phyloP scores from a whole-genome alignment of 2,888 invertebrate genomes.

The Brachylomia viminalis region DNA sequence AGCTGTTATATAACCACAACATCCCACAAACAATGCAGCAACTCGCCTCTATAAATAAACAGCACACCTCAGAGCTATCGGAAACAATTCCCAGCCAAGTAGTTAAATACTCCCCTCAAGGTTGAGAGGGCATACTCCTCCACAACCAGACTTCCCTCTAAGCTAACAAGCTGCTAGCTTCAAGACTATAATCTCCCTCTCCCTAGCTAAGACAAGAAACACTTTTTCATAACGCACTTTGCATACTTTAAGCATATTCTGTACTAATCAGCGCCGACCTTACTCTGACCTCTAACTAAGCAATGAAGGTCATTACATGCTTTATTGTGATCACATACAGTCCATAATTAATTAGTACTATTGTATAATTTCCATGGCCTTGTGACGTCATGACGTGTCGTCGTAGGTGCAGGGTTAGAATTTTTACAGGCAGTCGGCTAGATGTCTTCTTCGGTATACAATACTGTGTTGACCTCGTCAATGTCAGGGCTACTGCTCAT shows the following conservation, averaged over 20 bases:
- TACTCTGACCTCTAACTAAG: conserved; percentile 75
- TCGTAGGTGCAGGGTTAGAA: conserved; percentile 54
- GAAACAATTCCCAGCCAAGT: conserved; percentile 53
- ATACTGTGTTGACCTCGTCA: conserved; percentile 79
- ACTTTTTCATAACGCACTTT: conserved; percentile 59
- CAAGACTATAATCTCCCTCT: conserved; percentile 9
- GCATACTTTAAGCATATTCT: conserved; percentile 58
- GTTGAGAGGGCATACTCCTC: conserved; percentile 40
- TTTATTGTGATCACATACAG: conserved; percentile 61
- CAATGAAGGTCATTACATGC: conserved; percentile 70
- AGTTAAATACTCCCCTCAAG: conserved; percentile 54
- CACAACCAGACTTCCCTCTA: conserved; percentile 18
- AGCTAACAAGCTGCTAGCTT: too few species aligned
- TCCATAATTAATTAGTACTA: conserved; percentile 62
- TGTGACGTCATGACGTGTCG: conserved; percentile 74
- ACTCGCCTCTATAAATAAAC: conserved; percentile 41
- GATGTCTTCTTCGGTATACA: conserved; percentile 74
- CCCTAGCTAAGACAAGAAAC: conserved; percentile 23
- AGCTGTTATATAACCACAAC: conserved; percentile 1
- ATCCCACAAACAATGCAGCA: conserved; percentile 32
- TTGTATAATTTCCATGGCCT: conserved; percentile 71
- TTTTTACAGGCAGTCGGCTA: conserved; percentile 62
- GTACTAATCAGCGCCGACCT: conserved; percentile 75
- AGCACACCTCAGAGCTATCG: conserved; percentile 49
- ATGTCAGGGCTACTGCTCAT: conserved; percentile 80